These are phyloP conservation scores for Brachynemurus nebulosus DNA, from an alignment of 2,888 invertebrate genomes.

Conservation along the genomic window DNA sequence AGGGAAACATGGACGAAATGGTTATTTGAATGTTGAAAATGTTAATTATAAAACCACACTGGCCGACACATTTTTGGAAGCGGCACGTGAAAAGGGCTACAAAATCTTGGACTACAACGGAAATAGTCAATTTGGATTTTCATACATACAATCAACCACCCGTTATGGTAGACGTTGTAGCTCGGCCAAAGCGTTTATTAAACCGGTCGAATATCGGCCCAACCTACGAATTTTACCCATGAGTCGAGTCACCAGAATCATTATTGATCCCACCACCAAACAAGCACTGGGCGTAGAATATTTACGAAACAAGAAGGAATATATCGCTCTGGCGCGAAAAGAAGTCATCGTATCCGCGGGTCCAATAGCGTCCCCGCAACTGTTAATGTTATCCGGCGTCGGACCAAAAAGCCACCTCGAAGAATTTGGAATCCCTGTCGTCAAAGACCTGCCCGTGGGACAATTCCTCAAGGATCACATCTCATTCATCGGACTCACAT, in stretches of 20 bases:
- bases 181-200: constrained; percentile 48
- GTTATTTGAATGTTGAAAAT: constrained; percentile 32
- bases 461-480: constrained; percentile 20
- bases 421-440: constrained; percentile 24
- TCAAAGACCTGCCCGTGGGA: constrained; percentile 29
- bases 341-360: constrained; percentile 41
- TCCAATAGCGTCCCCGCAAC: constrained; percentile 42
- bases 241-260: constrained; percentile 47
- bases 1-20: constrained; percentile 30
- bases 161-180: constrained; percentile 47
- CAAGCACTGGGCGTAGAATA: constrained; percentile 55
- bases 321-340: constrained; percentile 28
- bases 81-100: constrained; percentile 50
- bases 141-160: constrained; percentile 47
- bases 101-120: constrained; percentile 55
- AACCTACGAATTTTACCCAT: constrained; percentile 56
- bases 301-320: constrained; percentile 31
- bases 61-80: constrained; percentile 41
- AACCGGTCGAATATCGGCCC: constrained; percentile 39
- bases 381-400: constrained; percentile 42
- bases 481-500: constrained; percentile 21
- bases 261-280: constrained; percentile 47
- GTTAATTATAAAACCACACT: constrained; percentile 32
- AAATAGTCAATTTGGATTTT: constrained; percentile 46
- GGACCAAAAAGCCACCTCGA: constrained; percentile 28